phyloP scores from a whole-genome alignment of 2,888 invertebrate species.

The Dicyrtoma fusca region DNA sequence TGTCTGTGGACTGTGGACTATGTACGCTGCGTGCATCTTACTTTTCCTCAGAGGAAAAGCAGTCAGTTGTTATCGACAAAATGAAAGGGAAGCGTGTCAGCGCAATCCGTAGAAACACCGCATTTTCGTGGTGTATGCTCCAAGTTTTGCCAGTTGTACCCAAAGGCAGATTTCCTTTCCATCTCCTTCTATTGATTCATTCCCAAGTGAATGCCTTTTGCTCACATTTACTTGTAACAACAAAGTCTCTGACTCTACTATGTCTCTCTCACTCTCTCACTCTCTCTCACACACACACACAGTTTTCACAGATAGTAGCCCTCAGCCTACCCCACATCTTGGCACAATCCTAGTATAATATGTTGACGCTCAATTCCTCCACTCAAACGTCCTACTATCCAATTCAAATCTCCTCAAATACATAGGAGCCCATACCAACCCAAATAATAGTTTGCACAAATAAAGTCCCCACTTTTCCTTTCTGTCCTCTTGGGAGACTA shows the following conservation, averaged over 20 bases:
- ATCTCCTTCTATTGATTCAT: slow-evolving; percentile 47
- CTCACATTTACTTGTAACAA: slow-evolving; percentile 41
- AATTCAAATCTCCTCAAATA: too few relatives aligned
- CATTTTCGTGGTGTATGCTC: slow-evolving; percentile 42
- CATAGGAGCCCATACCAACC: too few relatives aligned
- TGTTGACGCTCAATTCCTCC: slow-evolving; percentile 12
- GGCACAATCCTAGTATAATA: too few relatives aligned
- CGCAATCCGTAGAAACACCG: slow-evolving; percentile 37
- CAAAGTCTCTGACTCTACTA: slow-evolving; percentile 13
- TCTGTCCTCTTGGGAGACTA: too few relatives aligned
- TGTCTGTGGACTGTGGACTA: slow-evolving; percentile 1
- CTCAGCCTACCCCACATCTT: neutral
- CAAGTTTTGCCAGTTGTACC: slow-evolving; percentile 33
- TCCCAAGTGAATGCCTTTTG: slow-evolving; percentile 42
- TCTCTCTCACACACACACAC: neutral
- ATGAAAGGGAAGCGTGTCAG: slow-evolving; percentile 46
- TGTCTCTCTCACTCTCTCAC: slow-evolving; percentile 21
- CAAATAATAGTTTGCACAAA: too few relatives aligned
- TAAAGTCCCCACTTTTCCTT: too few relatives aligned
- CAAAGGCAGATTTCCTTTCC: slow-evolving; percentile 45
- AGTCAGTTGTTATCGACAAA: slow-evolving; percentile 43
- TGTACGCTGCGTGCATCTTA: neutral
- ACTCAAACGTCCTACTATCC: too few relatives aligned
- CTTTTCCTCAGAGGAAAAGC: slow-evolving; percentile 29
- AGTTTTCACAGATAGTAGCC: neutral